Evolutionary conservation across 1,140 invertebrate genomes (phyloP).

Genomic region (Pectinophora gossypiella): DNA sequence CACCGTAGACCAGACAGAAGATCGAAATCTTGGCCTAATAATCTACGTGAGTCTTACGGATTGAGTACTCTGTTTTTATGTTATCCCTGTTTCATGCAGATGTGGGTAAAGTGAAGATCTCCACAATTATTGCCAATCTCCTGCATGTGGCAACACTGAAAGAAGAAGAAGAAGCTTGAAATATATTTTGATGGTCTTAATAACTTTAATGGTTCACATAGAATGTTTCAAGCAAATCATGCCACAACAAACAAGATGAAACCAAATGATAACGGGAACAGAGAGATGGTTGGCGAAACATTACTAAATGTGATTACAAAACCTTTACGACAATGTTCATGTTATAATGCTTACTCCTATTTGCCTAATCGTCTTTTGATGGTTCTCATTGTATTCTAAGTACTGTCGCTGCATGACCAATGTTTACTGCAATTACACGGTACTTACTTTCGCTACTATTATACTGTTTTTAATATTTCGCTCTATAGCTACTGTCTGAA

Average conservation of each 20-base stretch:
- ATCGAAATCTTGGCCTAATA: too few species aligned
- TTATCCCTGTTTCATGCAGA: too few species aligned
- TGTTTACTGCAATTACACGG: slow-evolving; percentile 41
- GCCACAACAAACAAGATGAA: not conserved
- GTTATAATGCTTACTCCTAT: slow-evolving; percentile 41
- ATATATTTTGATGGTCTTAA: too few species aligned
- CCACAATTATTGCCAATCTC: too few species aligned
- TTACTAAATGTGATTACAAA: slow-evolving; percentile 49
- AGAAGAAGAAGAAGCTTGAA: too few species aligned
- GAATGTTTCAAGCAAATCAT: not conserved
- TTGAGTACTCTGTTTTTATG: too few species aligned
- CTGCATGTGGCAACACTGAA: too few species aligned
- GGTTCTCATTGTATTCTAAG: slow-evolving; percentile 20
- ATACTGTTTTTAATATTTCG: not conserved
- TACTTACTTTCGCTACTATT: slow-evolving; percentile 48
- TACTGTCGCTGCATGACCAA: slow-evolving; percentile 31
- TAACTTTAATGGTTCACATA: too few species aligned
- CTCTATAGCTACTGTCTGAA: too few species aligned
- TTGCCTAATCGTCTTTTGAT: slow-evolving; percentile 60
- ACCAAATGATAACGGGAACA: slow-evolving; percentile 19
- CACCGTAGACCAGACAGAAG: too few species aligned
- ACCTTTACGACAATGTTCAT: slow-evolving; percentile 36
- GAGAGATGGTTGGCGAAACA: slow-evolving; percentile 37
- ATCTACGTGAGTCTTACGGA: too few species aligned
- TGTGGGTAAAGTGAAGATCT: too few species aligned